Percentiles rank a stretch among this genome's conserved stretches.
These are phyloP conservation scores for Caradrina kadenii DNA, from an alignment of 2,888 invertebrate species.

Conservation along the genomic window DNA sequence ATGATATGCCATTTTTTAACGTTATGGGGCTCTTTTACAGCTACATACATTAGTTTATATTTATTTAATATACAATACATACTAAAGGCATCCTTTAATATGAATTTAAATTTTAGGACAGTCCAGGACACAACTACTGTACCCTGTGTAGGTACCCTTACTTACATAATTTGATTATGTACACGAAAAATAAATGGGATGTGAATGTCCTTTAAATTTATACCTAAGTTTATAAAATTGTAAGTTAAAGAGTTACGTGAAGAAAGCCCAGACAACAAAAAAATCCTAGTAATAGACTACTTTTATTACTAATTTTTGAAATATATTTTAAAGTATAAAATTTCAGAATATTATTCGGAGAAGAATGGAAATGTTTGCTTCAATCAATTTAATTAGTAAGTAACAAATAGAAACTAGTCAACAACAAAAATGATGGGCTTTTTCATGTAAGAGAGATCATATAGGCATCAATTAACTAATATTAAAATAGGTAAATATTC, in stretches of 20 bases:
- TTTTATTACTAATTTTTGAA: neutral
- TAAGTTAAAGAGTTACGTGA: neutral
- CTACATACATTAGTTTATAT: too few species aligned
- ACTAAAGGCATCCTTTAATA: neutral
- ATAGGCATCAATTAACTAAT: slow-evolving; percentile 4
- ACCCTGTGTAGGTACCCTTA: neutral
- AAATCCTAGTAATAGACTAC: neutral
- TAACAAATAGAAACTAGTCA: slow-evolving; percentile 11
- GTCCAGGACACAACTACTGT: neutral
- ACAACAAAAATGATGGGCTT: slow-evolving; percentile 10
- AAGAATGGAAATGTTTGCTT: slow-evolving; percentile 18
- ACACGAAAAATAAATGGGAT: neutral
- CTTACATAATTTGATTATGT: neutral
- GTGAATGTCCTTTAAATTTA: neutral
- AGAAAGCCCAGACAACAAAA: neutral
- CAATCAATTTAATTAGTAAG: slow-evolving; percentile 18
- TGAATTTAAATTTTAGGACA: neutral
- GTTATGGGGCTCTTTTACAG: neutral
- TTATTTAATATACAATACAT: too few species aligned
- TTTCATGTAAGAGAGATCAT: slow-evolving; percentile 7
- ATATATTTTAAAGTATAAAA: slow-evolving; percentile 9
- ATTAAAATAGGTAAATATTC: slow-evolving; percentile 43
- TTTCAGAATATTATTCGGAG: slow-evolving; percentile 15
- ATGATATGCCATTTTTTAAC: neutral
- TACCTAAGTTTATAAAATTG: neutral